Evolutionary conservation across 2,888 invertebrate species (phyloP).

Genomic region (Tipula confusa): DNA sequence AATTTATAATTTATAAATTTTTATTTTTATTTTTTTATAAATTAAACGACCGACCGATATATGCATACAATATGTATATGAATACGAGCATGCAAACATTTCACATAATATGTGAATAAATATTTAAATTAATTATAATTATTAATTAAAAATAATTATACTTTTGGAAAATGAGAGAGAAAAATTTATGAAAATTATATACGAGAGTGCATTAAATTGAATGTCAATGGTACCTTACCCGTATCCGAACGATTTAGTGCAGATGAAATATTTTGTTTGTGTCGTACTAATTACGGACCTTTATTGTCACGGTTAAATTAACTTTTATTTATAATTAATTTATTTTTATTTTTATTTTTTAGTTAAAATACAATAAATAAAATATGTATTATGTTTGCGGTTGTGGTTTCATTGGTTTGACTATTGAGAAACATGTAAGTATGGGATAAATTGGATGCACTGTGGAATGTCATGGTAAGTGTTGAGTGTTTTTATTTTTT

Average conservation of each 20-base stretch:
- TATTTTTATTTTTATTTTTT: neutral
- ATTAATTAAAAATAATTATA: neutral
- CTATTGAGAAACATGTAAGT: neutral
- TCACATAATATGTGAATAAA: neutral
- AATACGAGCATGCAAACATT: neutral
- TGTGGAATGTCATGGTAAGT: too few species aligned
- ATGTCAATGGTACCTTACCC: neutral
- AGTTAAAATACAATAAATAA: neutral
- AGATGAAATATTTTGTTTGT: neutral
- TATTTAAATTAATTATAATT: neutral
- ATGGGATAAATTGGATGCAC: neutral
- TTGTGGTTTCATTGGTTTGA: neutral
- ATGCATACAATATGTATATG: neutral
- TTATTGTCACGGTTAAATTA: neutral
- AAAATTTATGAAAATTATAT: neutral
- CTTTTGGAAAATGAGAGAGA: neutral
- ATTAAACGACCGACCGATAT: neutral
- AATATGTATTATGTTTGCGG: neutral
- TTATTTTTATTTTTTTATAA: neutral
- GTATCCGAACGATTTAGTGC: neutral
- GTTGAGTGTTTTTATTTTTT: too few species aligned
- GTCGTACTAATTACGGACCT: neutral
- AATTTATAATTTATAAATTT: neutral
- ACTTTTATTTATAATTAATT: neutral
- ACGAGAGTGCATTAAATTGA: neutral